Evolutionary conservation across 2,888 invertebrate genomes (phyloP).

Genomic region (Sturmia bella): DNA sequence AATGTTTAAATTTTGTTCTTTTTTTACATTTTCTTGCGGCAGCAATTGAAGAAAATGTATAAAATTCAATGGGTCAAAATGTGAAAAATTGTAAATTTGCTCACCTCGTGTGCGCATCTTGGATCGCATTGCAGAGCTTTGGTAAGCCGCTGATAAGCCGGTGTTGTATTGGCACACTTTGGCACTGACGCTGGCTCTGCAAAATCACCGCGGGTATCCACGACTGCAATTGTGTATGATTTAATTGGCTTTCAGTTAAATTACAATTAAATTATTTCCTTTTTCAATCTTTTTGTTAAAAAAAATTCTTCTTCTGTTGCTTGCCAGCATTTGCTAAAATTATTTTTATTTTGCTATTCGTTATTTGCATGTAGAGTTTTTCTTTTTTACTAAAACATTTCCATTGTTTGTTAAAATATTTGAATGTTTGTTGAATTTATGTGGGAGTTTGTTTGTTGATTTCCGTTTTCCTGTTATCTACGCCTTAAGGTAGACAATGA

Average conservation of each 20-base stretch:
- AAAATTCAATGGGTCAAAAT: conserved; percentile 1
- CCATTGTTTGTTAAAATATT: conserved; percentile 1
- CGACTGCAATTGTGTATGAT: conserved; percentile 79
- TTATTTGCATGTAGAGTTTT: conserved; percentile 16
- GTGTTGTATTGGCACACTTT: conserved; percentile 80
- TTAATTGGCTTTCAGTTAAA: conserved; percentile 26
- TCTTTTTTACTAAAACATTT: conserved; percentile 5
- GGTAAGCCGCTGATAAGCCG: conserved; percentile 83
- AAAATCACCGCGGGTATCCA: conserved; percentile 81
- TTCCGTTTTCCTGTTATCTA: conserved; percentile 40
- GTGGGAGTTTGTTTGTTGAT: conserved; percentile 34
- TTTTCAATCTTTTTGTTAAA: neutral
- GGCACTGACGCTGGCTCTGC: conserved; percentile 74
- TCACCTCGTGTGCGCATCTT: conserved; percentile 83
- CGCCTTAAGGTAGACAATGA: conserved; percentile 61
- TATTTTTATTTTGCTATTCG: neutral
- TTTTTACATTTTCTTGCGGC: neutral
- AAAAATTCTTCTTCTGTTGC: conserved; percentile 2
- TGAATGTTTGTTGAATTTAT: conserved; percentile 22
- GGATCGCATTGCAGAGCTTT: conserved; percentile 83
- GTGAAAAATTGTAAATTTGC: conserved; percentile 43
- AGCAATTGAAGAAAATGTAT: neutral
- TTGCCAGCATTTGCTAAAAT: neutral
- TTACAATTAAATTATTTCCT: conserved; percentile 25
- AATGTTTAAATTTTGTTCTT: conserved; percentile 9